Percentiles rank a stretch among this genome's conserved stretches.
These are phyloP conservation scores for Amblyjoppa proteus DNA, from an alignment of 2,888 invertebrate genomes.

Conservation along the genomic window DNA sequence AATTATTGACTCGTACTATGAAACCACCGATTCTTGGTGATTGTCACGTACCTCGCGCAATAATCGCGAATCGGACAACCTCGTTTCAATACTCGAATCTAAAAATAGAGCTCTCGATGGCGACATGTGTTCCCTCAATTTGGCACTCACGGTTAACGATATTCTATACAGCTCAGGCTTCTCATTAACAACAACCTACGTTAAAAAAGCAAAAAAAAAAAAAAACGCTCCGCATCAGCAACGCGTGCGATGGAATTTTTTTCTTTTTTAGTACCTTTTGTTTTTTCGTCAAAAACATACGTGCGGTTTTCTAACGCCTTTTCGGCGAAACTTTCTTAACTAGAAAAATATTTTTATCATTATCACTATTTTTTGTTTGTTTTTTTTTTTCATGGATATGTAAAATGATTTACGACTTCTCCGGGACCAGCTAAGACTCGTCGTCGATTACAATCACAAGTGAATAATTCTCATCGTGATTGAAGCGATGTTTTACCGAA, in stretches of 20 bases:
- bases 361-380: constrained; percentile 5
- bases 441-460: constrained; percentile 25
- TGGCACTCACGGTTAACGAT: constrained; percentile 62
- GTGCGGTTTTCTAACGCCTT: not conserved
- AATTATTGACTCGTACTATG: constrained; percentile 11
- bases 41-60: not conserved
- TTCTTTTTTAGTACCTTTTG: not conserved
- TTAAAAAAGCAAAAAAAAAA: constrained; percentile 3
- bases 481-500: not conserved
- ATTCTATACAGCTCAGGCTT: not conserved
- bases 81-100: constrained; percentile 18
- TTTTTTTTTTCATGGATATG: constrained; percentile 24
- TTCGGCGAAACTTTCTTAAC: not conserved
- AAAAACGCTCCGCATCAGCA: not conserved
- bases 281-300: not conserved
- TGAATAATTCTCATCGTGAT: constrained; percentile 10
- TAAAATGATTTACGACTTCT: constrained; percentile 31
- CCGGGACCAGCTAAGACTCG: constrained; percentile 49
- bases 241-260: not conserved
- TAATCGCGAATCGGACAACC: constrained; percentile 9
- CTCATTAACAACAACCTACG: not conserved
- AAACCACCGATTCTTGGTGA: not conserved
- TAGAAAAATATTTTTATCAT: constrained; percentile 28
- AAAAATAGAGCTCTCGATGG: constrained; percentile 52
- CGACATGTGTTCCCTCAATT: constrained; percentile 31